Percentiles rank a stretch among this genome's conserved stretches.
These are phyloP conservation scores for Zelleria hepariella DNA, from an alignment of 2,888 invertebrate genomes.

Conservation along the genomic window DNA sequence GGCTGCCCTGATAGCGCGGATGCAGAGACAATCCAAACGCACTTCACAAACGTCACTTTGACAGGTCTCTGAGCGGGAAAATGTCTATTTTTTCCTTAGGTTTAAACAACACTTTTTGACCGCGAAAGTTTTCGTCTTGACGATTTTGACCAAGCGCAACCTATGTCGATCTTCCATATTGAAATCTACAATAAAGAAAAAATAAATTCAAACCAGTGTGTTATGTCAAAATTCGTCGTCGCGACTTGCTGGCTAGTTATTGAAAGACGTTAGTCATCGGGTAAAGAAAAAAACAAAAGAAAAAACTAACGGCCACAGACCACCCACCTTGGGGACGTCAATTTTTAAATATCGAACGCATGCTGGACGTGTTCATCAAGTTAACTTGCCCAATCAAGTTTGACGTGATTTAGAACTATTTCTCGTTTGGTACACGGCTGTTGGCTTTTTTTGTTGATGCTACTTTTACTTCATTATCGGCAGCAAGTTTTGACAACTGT, in stretches of 20 bases:
- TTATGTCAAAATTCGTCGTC: constrained; percentile 34
- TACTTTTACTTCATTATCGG: constrained; percentile 4
- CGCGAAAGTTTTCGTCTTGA: constrained; percentile 23
- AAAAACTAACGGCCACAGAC: constrained; percentile 39
- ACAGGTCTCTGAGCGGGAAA: constrained; percentile 53
- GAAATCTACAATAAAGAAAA: no score
- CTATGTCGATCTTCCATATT: not conserved
- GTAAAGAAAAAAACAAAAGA: constrained; percentile 39
- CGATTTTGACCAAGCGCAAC: constrained; percentile 24
- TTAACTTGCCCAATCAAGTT: constrained; percentile 68
- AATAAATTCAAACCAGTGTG: no score
- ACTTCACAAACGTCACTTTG: constrained; percentile 47
- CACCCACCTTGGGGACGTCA: constrained; percentile 63
- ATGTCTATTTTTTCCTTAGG: constrained; percentile 23
- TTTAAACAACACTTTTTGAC: not conserved
- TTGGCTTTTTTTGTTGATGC: constrained; percentile 9
- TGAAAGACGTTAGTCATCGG: constrained; percentile 60
- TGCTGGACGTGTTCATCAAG: constrained; percentile 62
- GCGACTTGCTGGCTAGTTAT: constrained; percentile 55
- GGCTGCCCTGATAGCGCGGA: not conserved
- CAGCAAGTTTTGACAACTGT: not conserved
- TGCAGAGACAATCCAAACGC: constrained; percentile 21
- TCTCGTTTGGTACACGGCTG: constrained; percentile 30
- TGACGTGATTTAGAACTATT: constrained; percentile 64
- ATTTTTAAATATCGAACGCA: constrained; percentile 48